phyloP scores from a whole-genome alignment of 2,888 invertebrate genomes.

The Teinopalpus imperialis region DNA sequence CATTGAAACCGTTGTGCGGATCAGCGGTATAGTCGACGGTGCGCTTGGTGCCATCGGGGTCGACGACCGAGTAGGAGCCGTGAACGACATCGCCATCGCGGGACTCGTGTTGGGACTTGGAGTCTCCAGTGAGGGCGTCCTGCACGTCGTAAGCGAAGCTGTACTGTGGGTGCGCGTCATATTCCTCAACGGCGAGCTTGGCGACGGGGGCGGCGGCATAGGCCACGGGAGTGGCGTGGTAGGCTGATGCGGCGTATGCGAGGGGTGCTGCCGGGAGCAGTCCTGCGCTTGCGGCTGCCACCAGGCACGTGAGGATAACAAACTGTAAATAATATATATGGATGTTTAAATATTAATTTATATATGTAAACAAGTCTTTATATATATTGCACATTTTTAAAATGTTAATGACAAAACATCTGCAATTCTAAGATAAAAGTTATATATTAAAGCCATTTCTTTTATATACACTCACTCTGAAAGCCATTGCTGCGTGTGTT shows the following conservation, averaged over 20 bases:
- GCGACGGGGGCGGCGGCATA: constrained; percentile 52
- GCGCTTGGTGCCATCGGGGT: constrained; percentile 60
- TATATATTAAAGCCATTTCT: no score
- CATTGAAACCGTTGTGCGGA: constrained; percentile 60
- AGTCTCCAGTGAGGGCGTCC: constrained; percentile 76
- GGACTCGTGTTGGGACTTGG: constrained; percentile 55
- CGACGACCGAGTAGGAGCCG: constrained; percentile 57
- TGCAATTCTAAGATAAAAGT: no score
- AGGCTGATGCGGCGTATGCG: constrained; percentile 32
- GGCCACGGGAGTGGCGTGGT: constrained; percentile 36
- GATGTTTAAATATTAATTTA: background rate
- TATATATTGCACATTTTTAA: no score
- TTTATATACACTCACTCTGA: constrained; percentile 18
- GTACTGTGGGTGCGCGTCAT: constrained; percentile 84
- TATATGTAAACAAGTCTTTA: no score
- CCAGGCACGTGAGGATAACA: constrained; percentile 48
- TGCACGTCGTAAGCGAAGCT: constrained; percentile 86
- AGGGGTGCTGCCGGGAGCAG: constrained; percentile 45
- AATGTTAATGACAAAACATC: no score
- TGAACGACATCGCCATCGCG: constrained; percentile 61
- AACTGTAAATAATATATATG: constrained; percentile 39
- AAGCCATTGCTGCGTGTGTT: constrained; percentile 15
- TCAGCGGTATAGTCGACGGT: constrained; percentile 63
- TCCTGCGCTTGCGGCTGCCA: constrained; percentile 51
- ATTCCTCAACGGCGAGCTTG: constrained; percentile 71